Percentiles rank a stretch among this genome's conserved stretches.
Conservation (phyloP, 1,140 invertebrate genomes). For the Polypedilum vanderplanki region DNA sequence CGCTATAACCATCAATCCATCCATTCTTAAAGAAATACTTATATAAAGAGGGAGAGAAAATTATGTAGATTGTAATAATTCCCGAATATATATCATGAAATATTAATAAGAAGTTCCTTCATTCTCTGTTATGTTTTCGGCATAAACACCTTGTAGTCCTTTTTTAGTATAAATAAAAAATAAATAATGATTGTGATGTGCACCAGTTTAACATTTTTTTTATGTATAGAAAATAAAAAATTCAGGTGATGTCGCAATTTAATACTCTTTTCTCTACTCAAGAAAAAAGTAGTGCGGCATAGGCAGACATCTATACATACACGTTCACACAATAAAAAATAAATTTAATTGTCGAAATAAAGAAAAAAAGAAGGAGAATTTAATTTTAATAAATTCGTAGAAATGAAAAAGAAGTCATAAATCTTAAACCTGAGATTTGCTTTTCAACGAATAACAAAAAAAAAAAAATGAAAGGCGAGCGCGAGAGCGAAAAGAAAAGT, state of each 20-base stretch:
- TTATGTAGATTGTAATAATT: not conserved
- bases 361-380: not conserved
- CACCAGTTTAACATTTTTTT: too few relatives aligned
- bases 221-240: conserved; percentile 2
- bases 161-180: not conserved
- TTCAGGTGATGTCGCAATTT: conserved; percentile 21
- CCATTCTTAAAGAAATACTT: not conserved
- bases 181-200: not conserved
- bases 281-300: too few relatives aligned
- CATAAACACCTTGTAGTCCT: conserved; percentile 27
- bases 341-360: not conserved
- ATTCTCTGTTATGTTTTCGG: not conserved
- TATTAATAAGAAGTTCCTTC: not conserved
- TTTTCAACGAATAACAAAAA: not conserved
- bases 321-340: not conserved
- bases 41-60: too few relatives aligned
- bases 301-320: too few relatives aligned
- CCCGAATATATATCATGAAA: not conserved
- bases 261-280: not conserved
- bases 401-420: not conserved
- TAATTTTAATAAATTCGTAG: conserved; percentile 7
- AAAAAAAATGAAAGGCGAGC: too few relatives aligned
- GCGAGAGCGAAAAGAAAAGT: not conserved
- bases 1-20: not conserved
- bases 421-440: conserved; percentile 18